Base-by-base conservation (phyloP, 2,113 vertebrate genomes). In the Amazona guildingii region DNA sequence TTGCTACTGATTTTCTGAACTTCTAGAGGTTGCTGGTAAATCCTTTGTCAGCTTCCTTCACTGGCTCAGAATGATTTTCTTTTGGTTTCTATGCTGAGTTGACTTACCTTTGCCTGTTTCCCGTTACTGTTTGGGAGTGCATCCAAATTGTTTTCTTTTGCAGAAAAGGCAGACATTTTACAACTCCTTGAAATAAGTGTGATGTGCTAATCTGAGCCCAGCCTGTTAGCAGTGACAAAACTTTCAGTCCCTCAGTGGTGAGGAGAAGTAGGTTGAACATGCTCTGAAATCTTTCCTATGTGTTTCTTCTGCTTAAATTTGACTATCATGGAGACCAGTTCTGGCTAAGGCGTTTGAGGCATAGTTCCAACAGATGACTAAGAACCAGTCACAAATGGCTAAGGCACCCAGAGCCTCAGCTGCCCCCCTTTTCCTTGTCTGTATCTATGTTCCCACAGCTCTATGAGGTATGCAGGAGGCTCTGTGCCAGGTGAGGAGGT, bases 381-480 rank as follows among this genome's bases (percentile, higher is more conserved):
- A 49, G 72, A 59, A 54, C 18, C 13, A 59, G 16, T 11, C 28
- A 19, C 16, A 76, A 64, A 69, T 2, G 7, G 33, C 68, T 86
- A 88, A 72, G 17, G 11, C 46, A 24, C 18, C 13, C 82, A 74
- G 11, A 74, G 14, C 59, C 14, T 3, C 27, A 41, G 21, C 0
- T 70, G 17, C 6, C 4, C 17, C 2, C 19, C 23, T 48, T 15
- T 43, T 86, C 29, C 39, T 67, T 37, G 29, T 16, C 24, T 62
- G 18, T 20, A 28, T 51, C 28, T 7, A 0, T 11, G 24, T 37
- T 84, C 51, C 44, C 1, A 3, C 0, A 2, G 4, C 9, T 49
- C 9, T 70, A 3, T 0, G 1, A 25, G 7, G 10, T 39, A 21
- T 78, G 11, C 13, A 57, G n/a, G 69, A 88, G 24, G 46, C 13